Evolutionary conservation across 2,888 invertebrate genomes (phyloP).

Genomic region (Drosophila paranaensis): DNA sequence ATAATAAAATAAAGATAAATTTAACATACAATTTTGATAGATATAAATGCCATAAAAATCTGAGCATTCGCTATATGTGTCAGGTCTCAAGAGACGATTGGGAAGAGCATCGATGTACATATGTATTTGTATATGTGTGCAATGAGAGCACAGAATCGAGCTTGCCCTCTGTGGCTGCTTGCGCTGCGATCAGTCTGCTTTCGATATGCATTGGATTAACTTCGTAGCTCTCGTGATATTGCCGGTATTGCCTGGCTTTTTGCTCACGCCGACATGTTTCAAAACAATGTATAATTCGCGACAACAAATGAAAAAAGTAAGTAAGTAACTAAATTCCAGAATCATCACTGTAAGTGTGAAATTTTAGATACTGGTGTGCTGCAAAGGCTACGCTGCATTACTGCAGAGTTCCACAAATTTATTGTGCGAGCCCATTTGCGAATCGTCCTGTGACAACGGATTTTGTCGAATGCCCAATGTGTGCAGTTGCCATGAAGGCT

Average conservation of each 20-base stretch:
- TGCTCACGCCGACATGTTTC: neutral
- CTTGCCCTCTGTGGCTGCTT: too few species aligned
- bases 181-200: conserved; percentile 7
- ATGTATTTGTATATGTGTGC: too few species aligned
- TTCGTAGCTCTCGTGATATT: neutral
- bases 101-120: too few species aligned
- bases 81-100: too few species aligned
- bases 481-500: conserved; percentile 17
- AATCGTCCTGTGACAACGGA: conserved; percentile 5
- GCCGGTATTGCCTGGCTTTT: neutral
- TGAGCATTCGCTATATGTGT: too few species aligned
- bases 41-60: too few species aligned
- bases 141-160: too few species aligned
- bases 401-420: fast-evolving
- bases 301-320: too few species aligned
- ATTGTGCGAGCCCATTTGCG: conserved; percentile 4
- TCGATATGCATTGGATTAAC: neutral
- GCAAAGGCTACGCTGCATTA: conserved; percentile 1
- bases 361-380: neutral
- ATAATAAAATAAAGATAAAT: too few species aligned
- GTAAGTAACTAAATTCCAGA: too few species aligned
- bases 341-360: too few species aligned
- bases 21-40: too few species aligned
- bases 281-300: neutral
- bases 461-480: neutral